Conservation (phyloP, 2,113 vertebrate genomes). For the Sclerurus mexicanus region DNA sequence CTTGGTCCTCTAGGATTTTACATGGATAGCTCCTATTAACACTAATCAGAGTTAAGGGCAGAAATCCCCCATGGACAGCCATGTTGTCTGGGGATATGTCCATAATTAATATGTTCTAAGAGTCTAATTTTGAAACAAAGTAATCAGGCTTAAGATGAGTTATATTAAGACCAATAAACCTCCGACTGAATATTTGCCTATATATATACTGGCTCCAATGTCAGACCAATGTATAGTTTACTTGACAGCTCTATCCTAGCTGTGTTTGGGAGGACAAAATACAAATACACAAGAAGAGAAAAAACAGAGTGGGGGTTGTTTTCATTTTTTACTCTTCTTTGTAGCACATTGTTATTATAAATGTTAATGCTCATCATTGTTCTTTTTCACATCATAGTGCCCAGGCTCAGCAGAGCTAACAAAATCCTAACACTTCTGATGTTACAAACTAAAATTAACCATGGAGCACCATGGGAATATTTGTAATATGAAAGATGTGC, state of each 20-base stretch:
- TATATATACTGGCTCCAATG: background rate
- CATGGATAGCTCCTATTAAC: background rate
- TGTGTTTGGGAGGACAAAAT: background rate
- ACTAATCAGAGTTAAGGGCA: conserved; percentile 13
- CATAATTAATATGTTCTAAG: conserved; percentile 39
- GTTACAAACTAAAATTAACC: background rate
- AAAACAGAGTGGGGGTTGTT: background rate
- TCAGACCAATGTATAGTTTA: background rate
- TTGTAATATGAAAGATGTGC: background rate
- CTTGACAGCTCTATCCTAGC: background rate
- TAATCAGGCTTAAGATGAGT: conserved; percentile 30
- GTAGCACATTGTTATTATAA: background rate
- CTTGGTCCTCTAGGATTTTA: background rate
- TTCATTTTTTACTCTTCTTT: background rate
- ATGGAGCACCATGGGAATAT: background rate
- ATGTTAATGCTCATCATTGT: background rate
- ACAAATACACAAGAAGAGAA: background rate
- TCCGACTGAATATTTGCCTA: conserved; percentile 26
- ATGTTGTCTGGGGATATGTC: background rate
- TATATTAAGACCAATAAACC: conserved; percentile 30
- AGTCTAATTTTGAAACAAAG: conserved; percentile 45
- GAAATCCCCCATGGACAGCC: background rate
- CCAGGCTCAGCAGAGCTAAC: background rate
- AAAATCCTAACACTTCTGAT: conserved; percentile 34
- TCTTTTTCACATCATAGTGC: background rate